Evolutionary conservation across 2,888 invertebrate species (phyloP).

Genomic region (Thalpophila matura): DNA sequence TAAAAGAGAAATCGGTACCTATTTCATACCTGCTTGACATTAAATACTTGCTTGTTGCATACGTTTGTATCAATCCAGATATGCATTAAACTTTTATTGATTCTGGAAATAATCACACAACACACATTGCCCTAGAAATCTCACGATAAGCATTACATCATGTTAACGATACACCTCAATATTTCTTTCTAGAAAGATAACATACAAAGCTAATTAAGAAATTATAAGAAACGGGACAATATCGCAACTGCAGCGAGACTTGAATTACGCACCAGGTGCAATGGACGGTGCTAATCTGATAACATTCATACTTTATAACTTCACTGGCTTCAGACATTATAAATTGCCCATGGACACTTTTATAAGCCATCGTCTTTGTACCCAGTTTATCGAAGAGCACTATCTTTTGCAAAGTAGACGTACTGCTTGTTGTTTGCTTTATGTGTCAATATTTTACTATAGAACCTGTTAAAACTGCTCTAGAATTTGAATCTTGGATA

Average conservation of each 20-base stretch:
- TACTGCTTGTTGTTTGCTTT: slow-evolving; percentile 14
- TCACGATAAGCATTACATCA: slow-evolving; percentile 12
- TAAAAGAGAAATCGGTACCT: slow-evolving; percentile 40
- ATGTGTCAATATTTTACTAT: slow-evolving; percentile 19
- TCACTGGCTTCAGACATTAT: slow-evolving; percentile 57
- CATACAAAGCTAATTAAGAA: slow-evolving; percentile 34
- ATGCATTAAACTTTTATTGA: neutral
- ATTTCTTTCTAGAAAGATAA: slow-evolving; percentile 31
- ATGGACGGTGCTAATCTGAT: slow-evolving; percentile 67
- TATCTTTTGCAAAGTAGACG: slow-evolving; percentile 30
- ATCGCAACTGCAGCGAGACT: slow-evolving; percentile 36
- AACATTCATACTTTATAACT: slow-evolving; percentile 61
- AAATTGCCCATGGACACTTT: slow-evolving; percentile 58
- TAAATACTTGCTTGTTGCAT: slow-evolving; percentile 3
- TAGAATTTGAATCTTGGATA: neutral
- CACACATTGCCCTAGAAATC: slow-evolving; percentile 5
- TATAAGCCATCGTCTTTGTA: slow-evolving; percentile 48
- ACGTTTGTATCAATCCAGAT: slow-evolving; percentile 22
- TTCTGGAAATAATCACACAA: slow-evolving; percentile 2
- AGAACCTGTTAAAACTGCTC: neutral
- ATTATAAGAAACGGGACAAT: slow-evolving; percentile 34
- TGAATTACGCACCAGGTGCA: slow-evolving; percentile 62
- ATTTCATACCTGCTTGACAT: slow-evolving; percentile 10
- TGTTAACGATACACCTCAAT: slow-evolving; percentile 1
- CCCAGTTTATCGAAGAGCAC: slow-evolving; percentile 29